Conservation (phyloP, 1,140 invertebrate genomes). For the Thrips palmi region DNA sequence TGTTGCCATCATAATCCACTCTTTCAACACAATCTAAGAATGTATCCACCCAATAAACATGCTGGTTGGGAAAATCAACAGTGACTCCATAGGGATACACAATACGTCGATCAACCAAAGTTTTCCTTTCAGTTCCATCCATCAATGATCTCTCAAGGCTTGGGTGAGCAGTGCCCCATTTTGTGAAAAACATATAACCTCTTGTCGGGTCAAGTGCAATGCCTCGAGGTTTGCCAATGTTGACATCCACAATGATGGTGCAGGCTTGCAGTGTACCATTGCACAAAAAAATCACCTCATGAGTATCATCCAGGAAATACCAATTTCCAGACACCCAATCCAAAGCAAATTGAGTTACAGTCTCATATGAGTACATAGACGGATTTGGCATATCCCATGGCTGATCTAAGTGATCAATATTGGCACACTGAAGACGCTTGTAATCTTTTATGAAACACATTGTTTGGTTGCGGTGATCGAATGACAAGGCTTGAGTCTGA, state of each 20-base stretch:
- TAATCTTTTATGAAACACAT: slow-evolving; percentile 51
- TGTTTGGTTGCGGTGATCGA: slow-evolving; percentile 36
- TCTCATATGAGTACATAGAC: slow-evolving; percentile 33
- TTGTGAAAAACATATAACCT: slow-evolving; percentile 62
- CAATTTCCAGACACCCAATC: slow-evolving; percentile 76
- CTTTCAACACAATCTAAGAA: slow-evolving; percentile 55
- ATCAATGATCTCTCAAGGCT: slow-evolving; percentile 39
- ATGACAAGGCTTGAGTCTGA: slow-evolving; percentile 29
- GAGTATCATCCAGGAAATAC: slow-evolving; percentile 63
- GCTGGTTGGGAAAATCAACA: slow-evolving; percentile 47
- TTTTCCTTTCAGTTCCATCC: slow-evolving; percentile 33
- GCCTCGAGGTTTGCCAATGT: slow-evolving; percentile 51
- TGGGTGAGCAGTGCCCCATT: slow-evolving; percentile 42
- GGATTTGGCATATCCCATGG: slow-evolving; percentile 34
- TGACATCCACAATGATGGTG: slow-evolving; percentile 43
- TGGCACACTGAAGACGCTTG: slow-evolving; percentile 31
- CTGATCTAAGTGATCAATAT: slow-evolving; percentile 34
- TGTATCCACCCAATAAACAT: slow-evolving; percentile 62
- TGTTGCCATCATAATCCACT: slow-evolving; percentile 45
- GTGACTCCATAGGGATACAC: slow-evolving; percentile 53
- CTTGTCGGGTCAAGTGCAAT: slow-evolving; percentile 63
- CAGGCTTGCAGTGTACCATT: slow-evolving; percentile 38
- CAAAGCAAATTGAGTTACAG: slow-evolving; percentile 48
- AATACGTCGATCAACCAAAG: slow-evolving; percentile 38
- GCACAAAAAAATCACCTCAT: slow-evolving; percentile 54